Conservation (phyloP, 2,888 invertebrate genomes). For the Melanostoma mellinum region DNA sequence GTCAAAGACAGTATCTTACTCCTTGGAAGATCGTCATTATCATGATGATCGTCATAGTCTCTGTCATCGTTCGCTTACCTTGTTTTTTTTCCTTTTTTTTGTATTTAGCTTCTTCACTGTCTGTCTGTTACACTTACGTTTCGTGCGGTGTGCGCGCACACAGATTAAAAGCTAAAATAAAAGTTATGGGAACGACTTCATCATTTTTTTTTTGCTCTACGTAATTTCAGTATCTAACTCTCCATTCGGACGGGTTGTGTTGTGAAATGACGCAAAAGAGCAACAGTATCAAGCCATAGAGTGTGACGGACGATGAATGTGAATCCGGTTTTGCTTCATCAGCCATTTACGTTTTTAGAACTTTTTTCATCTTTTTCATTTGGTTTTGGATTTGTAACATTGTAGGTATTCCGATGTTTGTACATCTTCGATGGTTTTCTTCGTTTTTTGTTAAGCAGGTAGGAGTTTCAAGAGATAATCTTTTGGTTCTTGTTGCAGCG, state of each 20-base stretch:
- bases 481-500: slow-evolving; percentile 48
- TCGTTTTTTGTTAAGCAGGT: slow-evolving; percentile 58
- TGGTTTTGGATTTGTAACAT: slow-evolving; percentile 33
- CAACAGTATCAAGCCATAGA: slow-evolving; percentile 28
- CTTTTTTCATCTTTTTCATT: slow-evolving; percentile 19
- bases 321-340: slow-evolving; percentile 63
- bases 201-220: slow-evolving; percentile 21
- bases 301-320: slow-evolving; percentile 55
- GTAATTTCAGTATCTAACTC: slow-evolving; percentile 48
- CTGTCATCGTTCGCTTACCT: slow-evolving; percentile 3
- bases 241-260: slow-evolving; percentile 21
- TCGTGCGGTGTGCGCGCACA: slow-evolving; percentile 29
- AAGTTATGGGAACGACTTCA: slow-evolving; percentile 52
- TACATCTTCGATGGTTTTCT: neutral
- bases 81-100: no score
- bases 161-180: slow-evolving; percentile 67
- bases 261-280: slow-evolving; percentile 36
- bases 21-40: slow-evolving; percentile 46
- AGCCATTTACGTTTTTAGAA: slow-evolving; percentile 45
- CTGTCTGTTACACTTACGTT: slow-evolving; percentile 47
- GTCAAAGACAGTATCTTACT: slow-evolving; percentile 45
- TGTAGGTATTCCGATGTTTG: slow-evolving; percentile 20
- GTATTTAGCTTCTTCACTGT: slow-evolving; percentile 11
- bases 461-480: slow-evolving; percentile 43
- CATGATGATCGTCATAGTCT: slow-evolving; percentile 35